These are phyloP conservation scores for Salvelinus fontinalis DNA, from an alignment of 2,113 vertebrate genomes.

Conservation along the genomic window DNA sequence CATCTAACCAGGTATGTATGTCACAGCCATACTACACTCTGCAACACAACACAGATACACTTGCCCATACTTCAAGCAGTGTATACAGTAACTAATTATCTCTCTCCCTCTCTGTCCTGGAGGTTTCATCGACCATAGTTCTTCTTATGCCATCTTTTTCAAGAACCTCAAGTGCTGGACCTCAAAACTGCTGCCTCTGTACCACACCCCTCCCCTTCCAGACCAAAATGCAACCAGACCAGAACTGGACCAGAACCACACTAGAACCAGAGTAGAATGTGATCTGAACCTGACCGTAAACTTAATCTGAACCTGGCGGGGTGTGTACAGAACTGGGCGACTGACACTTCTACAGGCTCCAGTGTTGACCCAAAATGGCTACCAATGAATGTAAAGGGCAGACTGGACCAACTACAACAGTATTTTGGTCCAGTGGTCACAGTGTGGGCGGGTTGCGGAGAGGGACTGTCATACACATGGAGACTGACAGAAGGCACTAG, in stretches of 20 bases:
- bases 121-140: constrained; percentile 95
- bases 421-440: neutral
- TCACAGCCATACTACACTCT: no score
- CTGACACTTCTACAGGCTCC: neutral
- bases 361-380: neutral
- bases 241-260: neutral
- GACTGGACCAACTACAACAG: constrained; percentile 6
- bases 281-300: no score
- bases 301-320: neutral
- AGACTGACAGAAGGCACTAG: constrained; percentile 12
- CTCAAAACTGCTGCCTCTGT: constrained; percentile 72
- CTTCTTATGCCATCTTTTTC: constrained; percentile 51
- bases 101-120: neutral
- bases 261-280: neutral
- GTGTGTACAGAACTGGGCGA: neutral
- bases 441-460: constrained; percentile 15
- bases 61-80: neutral
- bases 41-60: constrained; percentile 7
- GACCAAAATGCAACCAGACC: constrained; percentile 39
- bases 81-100: neutral
- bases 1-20: constrained; percentile 93
- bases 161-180: constrained; percentile 83
- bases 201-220: constrained; percentile 66
- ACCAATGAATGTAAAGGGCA: neutral
- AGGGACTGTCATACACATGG: neutral